A percentile compares a stretch with the other conserved stretches of the same genome.
Evolutionary conservation across 37 sponge, comb jelly and placozoan genomes (phyloP).

Genomic region (Haliclona indistincta): DNA sequence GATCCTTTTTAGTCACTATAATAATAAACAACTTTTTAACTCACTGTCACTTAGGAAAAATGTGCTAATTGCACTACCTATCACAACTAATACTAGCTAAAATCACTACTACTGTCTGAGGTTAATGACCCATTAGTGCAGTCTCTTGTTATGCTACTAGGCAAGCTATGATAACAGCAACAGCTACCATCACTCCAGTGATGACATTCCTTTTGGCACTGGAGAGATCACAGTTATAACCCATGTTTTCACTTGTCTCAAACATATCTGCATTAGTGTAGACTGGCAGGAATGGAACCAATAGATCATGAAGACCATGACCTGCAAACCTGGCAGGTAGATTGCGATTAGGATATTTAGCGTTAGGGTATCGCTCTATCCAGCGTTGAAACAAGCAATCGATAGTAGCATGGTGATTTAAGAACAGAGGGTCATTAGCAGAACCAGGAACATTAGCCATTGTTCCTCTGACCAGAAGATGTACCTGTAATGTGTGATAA

Average conservation of each 20-base stretch:
- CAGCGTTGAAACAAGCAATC: background rate
- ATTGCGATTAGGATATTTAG: background rate
- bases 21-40: no score
- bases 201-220: no score
- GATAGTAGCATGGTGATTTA: conserved; percentile 9
- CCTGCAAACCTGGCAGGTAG: background rate
- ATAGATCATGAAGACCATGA: background rate
- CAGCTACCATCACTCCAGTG: no score
- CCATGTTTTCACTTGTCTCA: background rate
- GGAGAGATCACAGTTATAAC: background rate
- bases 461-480: background rate
- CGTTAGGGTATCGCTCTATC: background rate
- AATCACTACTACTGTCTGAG: no score
- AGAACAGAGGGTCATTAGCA: background rate
- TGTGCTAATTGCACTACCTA: no score
- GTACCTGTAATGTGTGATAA: no score
- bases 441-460: background rate
- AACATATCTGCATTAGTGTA: background rate
- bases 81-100: no score
- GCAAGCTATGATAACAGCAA: no score
- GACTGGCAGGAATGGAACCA: background rate
- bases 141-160: no score
- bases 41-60: no score
- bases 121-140: no score
- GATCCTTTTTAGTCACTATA: no score